Base-by-base conservation (phyloP, 30 jellyfish, hydroid and myxozoan species). In the Mastigias papua region DNA sequence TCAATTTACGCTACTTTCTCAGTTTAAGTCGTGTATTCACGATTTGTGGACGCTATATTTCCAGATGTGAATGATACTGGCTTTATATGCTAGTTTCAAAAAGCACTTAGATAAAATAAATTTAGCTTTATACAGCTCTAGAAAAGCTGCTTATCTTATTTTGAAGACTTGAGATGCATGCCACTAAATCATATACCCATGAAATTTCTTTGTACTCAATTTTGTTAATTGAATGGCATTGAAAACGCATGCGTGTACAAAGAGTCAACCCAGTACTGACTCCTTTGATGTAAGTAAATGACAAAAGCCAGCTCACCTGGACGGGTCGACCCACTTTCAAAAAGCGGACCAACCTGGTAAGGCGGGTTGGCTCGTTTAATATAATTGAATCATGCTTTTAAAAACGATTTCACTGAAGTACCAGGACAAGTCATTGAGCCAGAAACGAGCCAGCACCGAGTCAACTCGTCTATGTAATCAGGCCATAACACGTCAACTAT, bases 321-420 rank as follows among this genome's bases (percentile, higher is more conserved):
- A 10, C n/a, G 9, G 72, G 72, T 60, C 17, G 72, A 60, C 72
- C 72, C 72, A 5, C n/a, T 60, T 60, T 60, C n/a, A 21, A 60
- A 9, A 60, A 60, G 33, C n/a, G 72, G 72, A 21, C 17, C 33
- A 60, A 60, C 72, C 72, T 21, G n/a, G 11, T 27, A 60, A 60
- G 17, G 72, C n/a, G 29, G 72, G 72, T 60, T 60, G 72, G 72
- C 72, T 60, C 17, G 72, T 27, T 60, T 60, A 10, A 60, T 60
- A 27, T 27, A 60, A 60, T 60, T 27, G n/a, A 10, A 60, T 21
- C 11, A 60, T 60, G n/a, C 17, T 60, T 60, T 60, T 8, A 22
- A 5, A 27, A 60, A 60, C 11, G 72, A 60, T 60, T 21, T 60
- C 33, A 21, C 17, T 21, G 33, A 60, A 0, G 33, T 7, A 60